Evolutionary conservation across 2,888 invertebrate species (phyloP).

Genomic region (Clivina fossor): DNA sequence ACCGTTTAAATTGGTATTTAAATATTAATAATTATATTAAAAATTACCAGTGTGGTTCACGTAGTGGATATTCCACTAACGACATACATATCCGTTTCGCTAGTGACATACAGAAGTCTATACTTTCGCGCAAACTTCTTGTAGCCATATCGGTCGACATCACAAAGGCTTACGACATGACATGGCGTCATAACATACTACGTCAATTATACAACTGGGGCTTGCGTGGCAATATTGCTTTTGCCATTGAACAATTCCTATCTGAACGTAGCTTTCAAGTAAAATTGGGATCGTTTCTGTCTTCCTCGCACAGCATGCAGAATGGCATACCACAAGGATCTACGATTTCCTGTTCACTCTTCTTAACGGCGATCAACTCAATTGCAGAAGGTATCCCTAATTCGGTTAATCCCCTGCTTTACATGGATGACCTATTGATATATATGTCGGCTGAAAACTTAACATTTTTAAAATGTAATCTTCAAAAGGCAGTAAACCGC

Average conservation of each 20-base stretch:
- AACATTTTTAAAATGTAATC: not conserved
- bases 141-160: not conserved
- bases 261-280: not conserved
- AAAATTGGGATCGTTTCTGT: not conserved
- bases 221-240: slow-evolving; percentile 4
- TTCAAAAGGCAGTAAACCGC: not conserved
- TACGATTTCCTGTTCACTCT: not conserved
- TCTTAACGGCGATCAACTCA: not conserved
- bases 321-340: slow-evolving; percentile 1
- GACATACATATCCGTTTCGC: not conserved
- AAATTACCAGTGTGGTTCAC: not conserved
- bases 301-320: not conserved
- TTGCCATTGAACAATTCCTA: not conserved
- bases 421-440: slow-evolving; percentile 1
- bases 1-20: not conserved
- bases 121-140: not conserved
- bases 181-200: not conserved
- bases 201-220: not conserved
- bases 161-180: not conserved
- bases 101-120: not conserved
- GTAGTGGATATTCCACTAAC: not conserved
- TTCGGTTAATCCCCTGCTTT: not conserved
- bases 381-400: not conserved
- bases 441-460: not conserved
- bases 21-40: not conserved